A percentile compares a stretch with the other conserved stretches of the same genome.
Evolutionary conservation across 2,888 invertebrate genomes (phyloP).

Genomic region (Malacosoma neustria): DNA sequence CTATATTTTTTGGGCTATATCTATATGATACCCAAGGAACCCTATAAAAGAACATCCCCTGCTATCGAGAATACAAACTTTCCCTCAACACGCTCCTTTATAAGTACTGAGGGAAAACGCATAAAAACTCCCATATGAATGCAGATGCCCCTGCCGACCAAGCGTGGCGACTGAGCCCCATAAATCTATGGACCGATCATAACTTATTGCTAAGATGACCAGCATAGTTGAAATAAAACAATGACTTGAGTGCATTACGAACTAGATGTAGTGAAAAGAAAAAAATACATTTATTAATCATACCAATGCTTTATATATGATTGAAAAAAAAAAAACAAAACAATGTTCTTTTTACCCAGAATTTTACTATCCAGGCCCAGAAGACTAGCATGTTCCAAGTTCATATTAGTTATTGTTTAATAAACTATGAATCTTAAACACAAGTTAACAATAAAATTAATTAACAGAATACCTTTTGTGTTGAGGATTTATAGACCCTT

Average conservation of each 20-base stretch:
- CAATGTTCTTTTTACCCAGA: too few relatives aligned
- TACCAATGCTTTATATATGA: too few relatives aligned
- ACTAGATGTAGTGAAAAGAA: too few relatives aligned
- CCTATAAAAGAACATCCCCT: background rate
- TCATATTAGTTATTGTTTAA: too few relatives aligned
- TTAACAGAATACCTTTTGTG: background rate
- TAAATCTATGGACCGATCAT: conserved; percentile 24
- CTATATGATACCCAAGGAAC: too few relatives aligned
- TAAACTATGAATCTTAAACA: too few relatives aligned
- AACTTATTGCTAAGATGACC: background rate
- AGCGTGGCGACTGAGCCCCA: conserved; percentile 33
- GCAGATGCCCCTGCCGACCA: conserved; percentile 44
- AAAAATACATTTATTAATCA: too few relatives aligned
- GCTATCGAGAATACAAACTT: conserved; percentile 1
- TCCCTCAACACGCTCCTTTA: conserved; percentile 13
- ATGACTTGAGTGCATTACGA: background rate
- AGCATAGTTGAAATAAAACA: background rate
- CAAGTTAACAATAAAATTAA: background rate
- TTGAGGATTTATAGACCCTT: background rate
- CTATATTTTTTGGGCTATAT: too few relatives aligned
- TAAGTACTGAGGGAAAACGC: conserved; percentile 35
- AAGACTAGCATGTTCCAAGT: too few relatives aligned
- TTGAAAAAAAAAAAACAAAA: too few relatives aligned
- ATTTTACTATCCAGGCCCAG: too few relatives aligned
- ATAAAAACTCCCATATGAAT: conserved; percentile 47